Conservation (phyloP, 1,140 invertebrate species). For the Alviniconcha marisindica region DNA sequence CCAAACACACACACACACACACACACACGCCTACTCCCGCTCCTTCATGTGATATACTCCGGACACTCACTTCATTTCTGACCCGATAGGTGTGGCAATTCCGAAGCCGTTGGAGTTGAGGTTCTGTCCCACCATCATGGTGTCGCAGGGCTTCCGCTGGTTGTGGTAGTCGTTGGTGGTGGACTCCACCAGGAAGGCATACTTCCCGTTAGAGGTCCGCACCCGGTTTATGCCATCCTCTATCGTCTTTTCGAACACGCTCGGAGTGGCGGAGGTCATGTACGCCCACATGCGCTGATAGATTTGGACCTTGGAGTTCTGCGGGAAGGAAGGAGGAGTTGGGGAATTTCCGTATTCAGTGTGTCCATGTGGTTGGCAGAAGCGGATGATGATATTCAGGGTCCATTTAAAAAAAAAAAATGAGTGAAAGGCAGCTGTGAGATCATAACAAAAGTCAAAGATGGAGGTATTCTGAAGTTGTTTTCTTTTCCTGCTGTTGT, state of each 20-base stretch:
- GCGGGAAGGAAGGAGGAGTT: conserved; percentile 67
- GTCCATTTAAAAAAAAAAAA: no score
- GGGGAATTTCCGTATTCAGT: background rate
- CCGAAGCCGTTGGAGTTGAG: conserved; percentile 96
- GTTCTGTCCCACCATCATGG: conserved; percentile 93
- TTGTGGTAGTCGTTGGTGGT: conserved; percentile 96
- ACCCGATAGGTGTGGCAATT: conserved; percentile 93
- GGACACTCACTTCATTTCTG: conserved; percentile 85
- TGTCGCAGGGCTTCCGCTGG: conserved; percentile 94
- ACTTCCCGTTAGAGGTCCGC: conserved; percentile 83
- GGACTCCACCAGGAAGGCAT: conserved; percentile 94
- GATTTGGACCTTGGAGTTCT: conserved; percentile 92
- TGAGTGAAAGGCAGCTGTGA: no score
- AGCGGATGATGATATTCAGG: no score
- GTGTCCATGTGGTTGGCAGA: background rate
- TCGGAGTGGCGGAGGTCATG: conserved; percentile 80
- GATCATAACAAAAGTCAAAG: no score
- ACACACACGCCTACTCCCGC: background rate
- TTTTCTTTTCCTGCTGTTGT: no score
- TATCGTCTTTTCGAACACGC: conserved; percentile 64
- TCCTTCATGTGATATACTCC: background rate
- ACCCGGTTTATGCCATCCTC: conserved; percentile 70
- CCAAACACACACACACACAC: background rate
- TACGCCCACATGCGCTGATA: conserved; percentile 98
- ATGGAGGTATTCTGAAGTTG: no score